Evolutionary conservation across 2,888 invertebrate genomes (phyloP), one percentile per base, ranked within the genome.

Genomic region (Dione juno): DNA sequence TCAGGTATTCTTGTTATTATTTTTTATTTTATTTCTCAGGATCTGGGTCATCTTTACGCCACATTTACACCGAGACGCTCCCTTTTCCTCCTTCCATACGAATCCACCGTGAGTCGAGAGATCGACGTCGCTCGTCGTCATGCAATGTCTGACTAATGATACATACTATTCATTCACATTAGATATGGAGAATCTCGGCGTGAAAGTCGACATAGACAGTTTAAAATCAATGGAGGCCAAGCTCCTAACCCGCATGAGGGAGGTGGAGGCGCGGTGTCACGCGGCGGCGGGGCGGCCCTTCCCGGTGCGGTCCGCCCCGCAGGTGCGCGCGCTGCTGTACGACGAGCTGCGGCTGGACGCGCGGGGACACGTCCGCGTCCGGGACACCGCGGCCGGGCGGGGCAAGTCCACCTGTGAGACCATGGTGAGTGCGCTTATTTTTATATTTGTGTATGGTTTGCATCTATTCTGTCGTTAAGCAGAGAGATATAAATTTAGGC

Each of bases 401-500:
- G 88, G 83, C 0, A 93, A 92, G 75, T 93, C 93, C 37, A 94
- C 94, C 0, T 90, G 90, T 0, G 93, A 93, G 76, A 77, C 84
- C 50, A 88, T 88, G 88, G 94, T 93, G 58, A 75, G 61, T 66
- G n/a, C n/a, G n/a, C n/a, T n/a, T n/a, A n/a, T n/a, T n/a, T n/a
- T n/a, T n/a, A n/a, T n/a, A n/a, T n/a, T n/a, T n/a, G n/a, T n/a
- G n/a, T n/a, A n/a, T n/a, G n/a, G n/a, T n/a, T n/a, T n/a, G n/a
- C n/a, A n/a, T n/a, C n/a, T n/a, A n/a, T n/a, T n/a, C n/a, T n/a
- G n/a, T n/a, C n/a, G n/a, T n/a, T n/a, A n/a, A n/a, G n/a, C n/a
- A n/a, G n/a, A n/a, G n/a, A n/a, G n/a, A n/a, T n/a, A n/a, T n/a
- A n/a, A n/a, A n/a, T n/a, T n/a, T n/a, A n/a, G n/a, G n/a, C n/a